Evolutionary conservation across 2,797 vertebrate species (phyloP), one percentile per base, ranked within the genome.

Genomic region (Lithobates sylvaticus): DNA sequence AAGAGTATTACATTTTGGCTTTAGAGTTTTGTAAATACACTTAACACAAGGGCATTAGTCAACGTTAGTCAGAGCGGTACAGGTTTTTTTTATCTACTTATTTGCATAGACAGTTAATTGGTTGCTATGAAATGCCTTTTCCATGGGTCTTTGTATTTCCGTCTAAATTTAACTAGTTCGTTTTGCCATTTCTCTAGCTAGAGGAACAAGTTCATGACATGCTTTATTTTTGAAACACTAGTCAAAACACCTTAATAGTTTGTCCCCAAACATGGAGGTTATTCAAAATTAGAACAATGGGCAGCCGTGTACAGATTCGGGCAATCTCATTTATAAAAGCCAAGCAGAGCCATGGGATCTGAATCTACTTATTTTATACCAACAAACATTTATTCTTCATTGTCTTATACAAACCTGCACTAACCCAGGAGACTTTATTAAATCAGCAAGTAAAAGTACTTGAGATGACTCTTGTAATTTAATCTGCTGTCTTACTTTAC

Each of bases 231-330:
- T 75, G 23, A 54, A 83, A 72, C 67, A 83, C 50, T 34, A 47
- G 70, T 44, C 34, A 72, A 47, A 78, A 39, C 44, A 76, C 64
- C 54, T 10, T 86, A n/a, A 32, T 86, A 36, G n/a, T 47, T 75
- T 71, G 44, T 75, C 50, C 36, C 72, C 26, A 78, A 42, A 72
- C 23, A 50, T 64, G n/a, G 29, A 77, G 23, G 85, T 72, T 86
- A 82, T 83, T 82, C 80, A 86, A 78, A 86, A 86, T 73, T 21
- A 73, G 81, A 83, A 86, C 76, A 87, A 78, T 78, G 65, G 65
- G 16, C 29, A 23, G 26, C 36, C 67, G n/a, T 78, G 39, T 42
- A 73, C 58, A 76, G 16, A 74, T 26, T 79, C 58, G 64, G 65
- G 54, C 64, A 72, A 32, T 71, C 71, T 69, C 54, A 44, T 50